A percentile compares a stretch with the other conserved stretches of the same genome.
Evolutionary conservation across 2,113 vertebrate species (phyloP).

Genomic region (Heptranchias perlo): DNA sequence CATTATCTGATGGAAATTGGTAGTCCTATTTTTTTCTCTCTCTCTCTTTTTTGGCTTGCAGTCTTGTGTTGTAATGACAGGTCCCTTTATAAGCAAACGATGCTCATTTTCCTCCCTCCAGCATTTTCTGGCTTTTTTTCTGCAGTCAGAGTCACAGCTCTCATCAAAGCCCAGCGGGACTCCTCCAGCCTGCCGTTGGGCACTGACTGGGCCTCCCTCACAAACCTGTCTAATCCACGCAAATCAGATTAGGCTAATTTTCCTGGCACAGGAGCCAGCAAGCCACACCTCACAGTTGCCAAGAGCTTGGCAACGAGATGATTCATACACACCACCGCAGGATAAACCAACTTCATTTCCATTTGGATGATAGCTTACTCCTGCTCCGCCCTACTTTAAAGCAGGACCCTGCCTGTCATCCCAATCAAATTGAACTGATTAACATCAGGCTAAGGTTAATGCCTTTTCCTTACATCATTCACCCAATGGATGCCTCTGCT

Average conservation of each 20-base stretch:
- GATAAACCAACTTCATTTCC: too few relatives aligned
- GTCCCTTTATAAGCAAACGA: conserved; percentile 63
- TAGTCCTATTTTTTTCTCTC: not conserved
- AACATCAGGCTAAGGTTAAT: too few relatives aligned
- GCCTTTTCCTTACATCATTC: too few relatives aligned
- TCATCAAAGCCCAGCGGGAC: conserved; percentile 58
- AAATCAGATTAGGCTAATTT: conserved; percentile 65
- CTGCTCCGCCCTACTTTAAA: not conserved
- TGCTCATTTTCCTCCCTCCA: conserved; percentile 64
- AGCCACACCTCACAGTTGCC: not conserved
- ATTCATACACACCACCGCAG: not conserved
- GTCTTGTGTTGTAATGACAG: conserved; percentile 58
- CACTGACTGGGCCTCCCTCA: conserved; percentile 49
- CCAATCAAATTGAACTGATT: too few relatives aligned
- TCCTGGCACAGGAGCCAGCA: conserved; percentile 42
- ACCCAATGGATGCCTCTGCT: too few relatives aligned
- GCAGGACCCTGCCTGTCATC: too few relatives aligned
- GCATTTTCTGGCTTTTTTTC: conserved; percentile 56
- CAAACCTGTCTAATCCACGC: conserved; percentile 63
- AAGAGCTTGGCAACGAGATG: not conserved
- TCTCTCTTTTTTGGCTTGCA: not conserved
- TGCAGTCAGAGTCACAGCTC: conserved; percentile 66
- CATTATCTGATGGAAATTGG: not conserved
- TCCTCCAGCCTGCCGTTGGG: conserved; percentile 60
- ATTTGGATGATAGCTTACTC: not conserved